Base-by-base conservation (phyloP, 2,113 vertebrate species). In the Thymallus thymallus region DNA sequence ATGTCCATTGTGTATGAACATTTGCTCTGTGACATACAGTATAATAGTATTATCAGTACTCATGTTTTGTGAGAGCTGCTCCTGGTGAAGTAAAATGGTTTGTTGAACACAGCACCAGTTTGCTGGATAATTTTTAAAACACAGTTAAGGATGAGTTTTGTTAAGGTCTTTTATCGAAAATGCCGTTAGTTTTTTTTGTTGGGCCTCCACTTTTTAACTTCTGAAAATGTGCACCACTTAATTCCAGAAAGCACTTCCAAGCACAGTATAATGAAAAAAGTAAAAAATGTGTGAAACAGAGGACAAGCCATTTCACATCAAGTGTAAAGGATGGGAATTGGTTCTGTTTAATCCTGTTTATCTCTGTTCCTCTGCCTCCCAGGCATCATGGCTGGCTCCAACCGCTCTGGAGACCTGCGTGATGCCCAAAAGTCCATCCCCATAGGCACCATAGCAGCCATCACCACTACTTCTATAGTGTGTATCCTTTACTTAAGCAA, bases 331-430 rank as follows among this genome's bases (percentile, higher is more conserved):
- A 51, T 51, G 48, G 4, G 48, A 51, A 51, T 14, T 51, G 14
- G 16, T 18, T 16, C 48, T 51, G 48, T 51, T 51, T 16, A 51
- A 51, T 14, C 35, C 29, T 66, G 12, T 60, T 7, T 9, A 9
- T 23, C 7, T 63, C 41, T 41, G 35, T 41, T 41, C 61, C n/a
- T 66, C 46, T 73, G 5, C 74, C 9, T 6, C 75, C 3, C 85
- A 96, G 95, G 95, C 24, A 96, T 96, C 85, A 96, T 96, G 95
- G 95, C 95, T 58, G 95, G 95, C 6, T 96, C 95, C 41, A 96
- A 96, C 85, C 92, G 95, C 70, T 96, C 95, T 0, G 95, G 95
- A 68, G 95, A 96, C 80, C 89, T 96, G 69, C 90, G 92, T 41
- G 95, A 96, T 0, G 95, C 95, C 24, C 95, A 96, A 91, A 96